Percentiles rank a stretch among this genome's conserved stretches.
Conservation (phyloP, 1,140 invertebrate species). For the Formica selysi region DNA sequence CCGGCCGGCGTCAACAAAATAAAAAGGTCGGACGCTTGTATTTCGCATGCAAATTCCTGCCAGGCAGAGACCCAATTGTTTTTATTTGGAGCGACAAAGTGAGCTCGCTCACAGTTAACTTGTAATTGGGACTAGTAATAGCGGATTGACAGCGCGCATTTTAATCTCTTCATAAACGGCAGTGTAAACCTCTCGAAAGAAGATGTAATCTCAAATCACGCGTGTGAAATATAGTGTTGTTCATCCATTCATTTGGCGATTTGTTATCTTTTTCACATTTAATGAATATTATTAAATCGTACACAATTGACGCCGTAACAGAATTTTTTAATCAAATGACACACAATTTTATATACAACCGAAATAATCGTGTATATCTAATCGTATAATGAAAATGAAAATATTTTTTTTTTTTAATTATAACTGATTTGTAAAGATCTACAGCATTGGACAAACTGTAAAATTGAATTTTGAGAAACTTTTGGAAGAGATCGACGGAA, state of each 20-base stretch:
- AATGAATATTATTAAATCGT: background rate
- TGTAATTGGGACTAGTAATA: slow-evolving; percentile 71
- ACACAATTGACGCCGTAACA: background rate
- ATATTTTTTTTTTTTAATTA: background rate
- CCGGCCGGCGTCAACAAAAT: slow-evolving; percentile 57
- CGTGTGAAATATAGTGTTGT: background rate
- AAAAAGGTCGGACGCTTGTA: slow-evolving; percentile 62
- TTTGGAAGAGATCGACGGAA: slow-evolving; percentile 25
- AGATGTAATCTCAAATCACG: slow-evolving; percentile 15
- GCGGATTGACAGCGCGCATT: slow-evolving; percentile 41
- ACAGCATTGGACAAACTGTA: slow-evolving; percentile 4
- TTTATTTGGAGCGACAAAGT: slow-evolving; percentile 69
- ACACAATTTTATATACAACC: background rate
- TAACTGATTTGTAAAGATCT: background rate
- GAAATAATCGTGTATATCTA: background rate
- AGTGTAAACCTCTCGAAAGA: slow-evolving; percentile 17
- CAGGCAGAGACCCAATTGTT: slow-evolving; percentile 69
- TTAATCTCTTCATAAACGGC: slow-evolving; percentile 69
- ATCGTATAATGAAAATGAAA: background rate
- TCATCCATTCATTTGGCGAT: background rate
- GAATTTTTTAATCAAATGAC: background rate
- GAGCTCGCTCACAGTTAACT: slow-evolving; percentile 62
- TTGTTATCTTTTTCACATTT: background rate
- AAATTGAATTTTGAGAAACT: slow-evolving; percentile 50
- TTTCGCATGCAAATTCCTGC: slow-evolving; percentile 67